Evolutionary conservation across 2,888 invertebrate species (phyloP).

Genomic region (Iselma pallidipennis): DNA sequence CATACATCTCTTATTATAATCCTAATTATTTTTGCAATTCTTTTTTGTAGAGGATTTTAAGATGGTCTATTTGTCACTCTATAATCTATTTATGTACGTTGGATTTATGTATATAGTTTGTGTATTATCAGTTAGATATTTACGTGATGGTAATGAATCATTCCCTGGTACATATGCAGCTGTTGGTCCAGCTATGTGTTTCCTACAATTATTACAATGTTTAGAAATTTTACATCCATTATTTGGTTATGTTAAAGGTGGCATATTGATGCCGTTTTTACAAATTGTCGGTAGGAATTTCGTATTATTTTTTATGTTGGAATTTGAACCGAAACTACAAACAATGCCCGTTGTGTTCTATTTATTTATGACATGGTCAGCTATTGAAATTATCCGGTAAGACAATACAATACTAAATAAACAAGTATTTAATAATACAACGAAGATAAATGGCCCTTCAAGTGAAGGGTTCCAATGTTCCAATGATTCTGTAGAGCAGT

Average conservation of each 20-base stretch:
- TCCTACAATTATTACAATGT: constrained; percentile 80
- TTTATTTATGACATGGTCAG: constrained; percentile 82
- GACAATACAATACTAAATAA: constrained; percentile 17
- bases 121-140: constrained; percentile 75
- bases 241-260: constrained; percentile 85
- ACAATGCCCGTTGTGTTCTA: constrained; percentile 85
- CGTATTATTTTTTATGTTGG: constrained; percentile 76
- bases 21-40: background rate
- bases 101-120: constrained; percentile 78
- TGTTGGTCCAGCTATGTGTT: constrained; percentile 77
- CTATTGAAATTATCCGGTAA: constrained; percentile 82
- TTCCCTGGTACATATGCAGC: constrained; percentile 71
- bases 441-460: too few relatives aligned
- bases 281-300: constrained; percentile 75
- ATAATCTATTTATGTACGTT: constrained; percentile 88
- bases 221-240: constrained; percentile 89
- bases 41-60: constrained; percentile 69
- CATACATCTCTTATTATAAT: background rate
- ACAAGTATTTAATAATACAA: too few relatives aligned
- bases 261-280: constrained; percentile 69
- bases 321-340: constrained; percentile 85
- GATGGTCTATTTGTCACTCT: constrained; percentile 83
- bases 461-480: too few relatives aligned
- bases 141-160: constrained; percentile 73
- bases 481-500: too few relatives aligned